Evolutionary conservation across 64 coral and sea anemone species (phyloP), one percentile per base, ranked within the genome.

Genomic region (Catalaphyllia jardinei): DNA sequence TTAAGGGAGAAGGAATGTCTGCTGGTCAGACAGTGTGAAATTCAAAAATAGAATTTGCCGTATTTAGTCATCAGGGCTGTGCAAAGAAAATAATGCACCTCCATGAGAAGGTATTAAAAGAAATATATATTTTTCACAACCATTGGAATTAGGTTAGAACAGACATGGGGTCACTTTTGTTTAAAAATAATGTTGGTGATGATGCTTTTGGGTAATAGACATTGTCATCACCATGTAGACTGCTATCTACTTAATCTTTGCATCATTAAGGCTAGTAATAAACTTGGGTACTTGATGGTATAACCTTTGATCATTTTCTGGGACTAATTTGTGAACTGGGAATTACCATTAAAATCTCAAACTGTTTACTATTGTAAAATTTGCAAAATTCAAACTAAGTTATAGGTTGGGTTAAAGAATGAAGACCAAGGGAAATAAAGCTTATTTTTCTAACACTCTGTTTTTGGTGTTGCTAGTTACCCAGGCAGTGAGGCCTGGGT

Each of bases 101-200:
- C 81, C 8, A 22, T 62, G 79, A 71, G 81, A 71, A 71, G 81
- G 64, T 83, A 24, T n/a, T 31, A 83, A 24, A 69, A 27, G 22
- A 62, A 85, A 85, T 59, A 71, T 85, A 85, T 85, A 85, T 85
- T 85, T 85, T 85, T 69, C 62, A 85, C 81, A 71, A 27, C 81
- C 31, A 71, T 51, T 49, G 33, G 49, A 85, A 51, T 85, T 15
- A 71, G 22, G 15, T 71, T 15, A 85, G 20, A 71, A 38, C 55
- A 38, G 67, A 71, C 39, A 5, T 10, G 42, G 42, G 55, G 18
- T 80, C 14, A 63, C 63, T 71, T 83, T 57, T 83, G 79, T 80
- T 61, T 62, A 16, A 69, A 28, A 69, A 57, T 62, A 35, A 62
- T 61, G 60, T 64, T 61, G 79, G 54, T 31, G 16, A 8, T 60